Evolutionary conservation across 2,888 invertebrate species (phyloP).

Genomic region (Polyommatus icarus): DNA sequence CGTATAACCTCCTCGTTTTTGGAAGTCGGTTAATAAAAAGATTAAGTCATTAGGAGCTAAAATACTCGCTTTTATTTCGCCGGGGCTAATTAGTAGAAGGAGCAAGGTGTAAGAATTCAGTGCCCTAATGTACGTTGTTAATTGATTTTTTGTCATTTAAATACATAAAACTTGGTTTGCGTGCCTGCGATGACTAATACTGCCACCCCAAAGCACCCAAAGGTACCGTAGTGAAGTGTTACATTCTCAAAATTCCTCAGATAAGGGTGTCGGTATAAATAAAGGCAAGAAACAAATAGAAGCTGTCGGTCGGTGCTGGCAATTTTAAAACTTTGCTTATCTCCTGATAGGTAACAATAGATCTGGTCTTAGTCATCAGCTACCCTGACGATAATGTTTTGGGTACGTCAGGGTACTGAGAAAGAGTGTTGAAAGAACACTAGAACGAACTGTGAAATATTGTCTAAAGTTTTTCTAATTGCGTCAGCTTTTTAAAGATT

Average conservation of each 20-base stretch:
- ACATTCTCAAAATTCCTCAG: constrained; percentile 51
- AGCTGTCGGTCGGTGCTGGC: not conserved
- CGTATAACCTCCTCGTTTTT: no score
- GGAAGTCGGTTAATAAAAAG: no score
- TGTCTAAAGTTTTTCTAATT: not conserved
- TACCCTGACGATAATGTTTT: not conserved
- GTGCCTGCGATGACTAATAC: constrained; percentile 38
- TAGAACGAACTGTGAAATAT: not conserved
- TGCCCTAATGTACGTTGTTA: constrained; percentile 12
- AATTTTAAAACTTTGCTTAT: constrained; percentile 20
- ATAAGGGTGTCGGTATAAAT: constrained; percentile 49
- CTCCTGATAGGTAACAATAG: constrained; percentile 6
- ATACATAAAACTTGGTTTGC: constrained; percentile 10
- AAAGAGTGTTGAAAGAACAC: not conserved
- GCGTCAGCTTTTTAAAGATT: not conserved
- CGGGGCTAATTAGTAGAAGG: not conserved
- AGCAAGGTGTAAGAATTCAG: constrained; percentile 9
- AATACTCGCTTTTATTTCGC: not conserved
- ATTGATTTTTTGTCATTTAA: constrained; percentile 19
- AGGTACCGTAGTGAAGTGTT: constrained; percentile 50
- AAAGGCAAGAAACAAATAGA: constrained; percentile 39
- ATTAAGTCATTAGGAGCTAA: not conserved
- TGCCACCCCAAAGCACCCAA: constrained; percentile 40
- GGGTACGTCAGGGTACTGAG: not conserved
- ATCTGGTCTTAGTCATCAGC: constrained; percentile 20